Evolutionary conservation across 1,140 invertebrate genomes (phyloP).

Genomic region (Macrosteles quadrilineatus): DNA sequence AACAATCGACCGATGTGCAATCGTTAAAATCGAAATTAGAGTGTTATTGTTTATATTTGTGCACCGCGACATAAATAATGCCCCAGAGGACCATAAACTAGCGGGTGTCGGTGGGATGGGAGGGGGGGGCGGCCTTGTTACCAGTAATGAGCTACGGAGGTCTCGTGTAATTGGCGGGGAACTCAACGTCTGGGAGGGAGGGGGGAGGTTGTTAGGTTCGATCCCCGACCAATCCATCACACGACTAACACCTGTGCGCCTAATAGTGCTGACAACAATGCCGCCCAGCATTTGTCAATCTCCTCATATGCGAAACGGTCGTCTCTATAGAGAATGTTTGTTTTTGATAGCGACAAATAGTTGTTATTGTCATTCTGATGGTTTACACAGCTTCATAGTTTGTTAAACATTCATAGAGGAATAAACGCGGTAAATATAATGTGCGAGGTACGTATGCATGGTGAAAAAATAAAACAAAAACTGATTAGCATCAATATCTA

Average conservation of each 20-base stretch:
- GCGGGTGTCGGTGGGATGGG: not conserved
- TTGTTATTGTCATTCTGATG: too few species aligned
- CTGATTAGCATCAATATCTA: too few species aligned
- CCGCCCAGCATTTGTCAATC: too few species aligned
- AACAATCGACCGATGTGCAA: not conserved
- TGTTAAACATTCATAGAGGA: too few species aligned
- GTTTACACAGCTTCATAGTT: too few species aligned
- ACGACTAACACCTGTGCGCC: conserved; percentile 14
- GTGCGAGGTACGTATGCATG: too few species aligned
- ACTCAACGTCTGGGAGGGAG: not conserved
- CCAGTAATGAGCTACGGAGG: conserved; percentile 4
- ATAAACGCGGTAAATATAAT: too few species aligned
- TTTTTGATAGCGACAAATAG: too few species aligned
- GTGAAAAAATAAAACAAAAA: too few species aligned
- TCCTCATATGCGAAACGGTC: too few species aligned
- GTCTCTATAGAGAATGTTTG: too few species aligned
- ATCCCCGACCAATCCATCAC: conserved; percentile 14
- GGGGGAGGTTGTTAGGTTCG: not conserved
- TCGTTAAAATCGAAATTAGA: conserved; percentile 24
- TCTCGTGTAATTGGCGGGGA: conserved; percentile 3
- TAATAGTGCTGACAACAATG: not conserved
- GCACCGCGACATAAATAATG: conserved; percentile 18
- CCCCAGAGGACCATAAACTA: conserved; percentile 10
- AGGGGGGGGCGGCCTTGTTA: conserved; percentile 6
- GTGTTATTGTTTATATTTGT: conserved; percentile 29